These are phyloP conservation scores for Hyphantria cunea DNA, from an alignment of 1,140 invertebrate genomes.

Conservation along the genomic window DNA sequence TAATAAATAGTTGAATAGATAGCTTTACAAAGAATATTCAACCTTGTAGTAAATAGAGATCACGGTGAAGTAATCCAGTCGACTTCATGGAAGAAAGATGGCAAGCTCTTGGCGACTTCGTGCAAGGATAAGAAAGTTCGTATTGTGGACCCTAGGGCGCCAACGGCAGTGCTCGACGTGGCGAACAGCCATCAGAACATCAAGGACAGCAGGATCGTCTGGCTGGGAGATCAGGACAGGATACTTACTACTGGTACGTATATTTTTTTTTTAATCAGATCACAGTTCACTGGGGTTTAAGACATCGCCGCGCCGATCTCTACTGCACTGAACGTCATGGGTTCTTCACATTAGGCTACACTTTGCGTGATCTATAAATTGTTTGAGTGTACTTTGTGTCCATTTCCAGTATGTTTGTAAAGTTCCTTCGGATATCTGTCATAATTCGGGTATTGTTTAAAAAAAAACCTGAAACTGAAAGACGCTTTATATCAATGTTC, in stretches of 20 bases:
- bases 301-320: too few relatives aligned
- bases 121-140: slow-evolving; percentile 93
- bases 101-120: slow-evolving; percentile 86
- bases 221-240: slow-evolving; percentile 91
- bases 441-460: too few relatives aligned
- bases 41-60: slow-evolving; percentile 86
- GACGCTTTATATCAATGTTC: too few relatives aligned
- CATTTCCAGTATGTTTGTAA: too few relatives aligned
- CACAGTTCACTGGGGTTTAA: too few relatives aligned
- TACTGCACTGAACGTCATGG: too few relatives aligned
- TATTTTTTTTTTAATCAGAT: background rate
- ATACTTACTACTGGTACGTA: slow-evolving; percentile 90
- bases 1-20: too few relatives aligned
- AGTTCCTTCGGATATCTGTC: too few relatives aligned
- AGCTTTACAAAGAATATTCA: background rate
- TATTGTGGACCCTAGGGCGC: slow-evolving; percentile 89
- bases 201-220: slow-evolving; percentile 94
- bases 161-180: slow-evolving; percentile 83
- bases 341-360: too few relatives aligned
- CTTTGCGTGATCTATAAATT: too few relatives aligned
- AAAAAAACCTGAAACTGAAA: too few relatives aligned
- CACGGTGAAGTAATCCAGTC: slow-evolving; percentile 93
- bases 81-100: slow-evolving; percentile 92
- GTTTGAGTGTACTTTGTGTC: too few relatives aligned
- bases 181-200: slow-evolving; percentile 92